Evolutionary conservation across 2,113 vertebrate species (phyloP).

Genomic region (Nothocercus julius): DNA sequence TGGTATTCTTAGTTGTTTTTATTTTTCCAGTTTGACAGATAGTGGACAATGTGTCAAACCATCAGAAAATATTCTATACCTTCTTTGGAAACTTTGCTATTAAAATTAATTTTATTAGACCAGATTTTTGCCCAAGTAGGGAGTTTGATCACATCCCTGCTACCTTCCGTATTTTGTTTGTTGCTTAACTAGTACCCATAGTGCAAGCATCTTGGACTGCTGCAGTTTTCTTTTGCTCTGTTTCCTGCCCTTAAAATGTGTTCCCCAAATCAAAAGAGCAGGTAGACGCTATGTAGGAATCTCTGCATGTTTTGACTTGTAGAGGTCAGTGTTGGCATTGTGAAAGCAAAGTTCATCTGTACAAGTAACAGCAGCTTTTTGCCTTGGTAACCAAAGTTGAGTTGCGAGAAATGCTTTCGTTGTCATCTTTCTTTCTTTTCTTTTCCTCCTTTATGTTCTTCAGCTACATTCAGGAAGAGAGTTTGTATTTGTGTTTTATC

Average conservation of each 20-base stretch:
- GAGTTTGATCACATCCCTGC: slow-evolving; percentile 1
- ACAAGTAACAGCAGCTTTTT: neutral
- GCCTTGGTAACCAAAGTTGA: neutral
- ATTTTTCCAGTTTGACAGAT: neutral
- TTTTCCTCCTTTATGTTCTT: neutral
- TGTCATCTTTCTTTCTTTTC: neutral
- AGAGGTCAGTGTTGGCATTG: neutral
- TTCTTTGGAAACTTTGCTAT: neutral
- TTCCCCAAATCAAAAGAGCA: neutral
- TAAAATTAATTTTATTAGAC: neutral
- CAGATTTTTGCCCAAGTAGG: neutral
- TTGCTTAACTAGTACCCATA: slow-evolving; percentile 12
- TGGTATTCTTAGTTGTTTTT: neutral
- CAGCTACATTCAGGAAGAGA: neutral
- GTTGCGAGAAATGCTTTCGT: neutral
- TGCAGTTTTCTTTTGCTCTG: neutral
- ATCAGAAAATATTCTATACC: neutral
- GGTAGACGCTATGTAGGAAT: neutral
- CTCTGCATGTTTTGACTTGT: neutral
- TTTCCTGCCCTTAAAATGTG: neutral
- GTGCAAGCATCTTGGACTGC: neutral
- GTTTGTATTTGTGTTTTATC: neutral
- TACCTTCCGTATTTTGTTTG: neutral
- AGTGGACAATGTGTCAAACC: neutral
- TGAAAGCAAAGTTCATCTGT: neutral